These are phyloP conservation scores for Onchidella celtica DNA, from an alignment of 2,888 invertebrate genomes.

Conservation along the genomic window DNA sequence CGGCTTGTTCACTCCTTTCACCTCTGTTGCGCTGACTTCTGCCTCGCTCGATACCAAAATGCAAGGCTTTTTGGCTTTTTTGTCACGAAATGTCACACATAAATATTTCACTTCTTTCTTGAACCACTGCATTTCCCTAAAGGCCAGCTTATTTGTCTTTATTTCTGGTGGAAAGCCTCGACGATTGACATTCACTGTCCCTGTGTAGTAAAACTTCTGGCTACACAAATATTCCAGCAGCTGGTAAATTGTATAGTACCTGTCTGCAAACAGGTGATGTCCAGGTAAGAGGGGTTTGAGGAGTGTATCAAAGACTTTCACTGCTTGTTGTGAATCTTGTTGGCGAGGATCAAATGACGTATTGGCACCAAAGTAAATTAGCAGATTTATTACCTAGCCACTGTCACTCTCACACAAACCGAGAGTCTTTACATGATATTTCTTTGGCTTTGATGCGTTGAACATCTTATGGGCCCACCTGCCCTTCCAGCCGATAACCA, in stretches of 20 bases:
- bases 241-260: not conserved
- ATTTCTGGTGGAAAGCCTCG: not conserved
- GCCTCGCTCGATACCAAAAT: conserved; percentile 12
- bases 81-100: not conserved
- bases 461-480: not conserved
- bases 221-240: not conserved
- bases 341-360: not conserved
- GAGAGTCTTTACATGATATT: not conserved
- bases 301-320: not conserved
- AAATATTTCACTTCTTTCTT: not conserved
- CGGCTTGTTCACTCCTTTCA: not conserved
- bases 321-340: not conserved
- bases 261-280: conserved; percentile 7
- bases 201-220: not conserved
- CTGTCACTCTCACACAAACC: not conserved
- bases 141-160: not conserved
- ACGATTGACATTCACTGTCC: not conserved
- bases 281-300: not conserved
- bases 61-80: conserved; percentile 2
- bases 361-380: not conserved
- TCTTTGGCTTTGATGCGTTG: not conserved
- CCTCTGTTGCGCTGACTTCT: not conserved
- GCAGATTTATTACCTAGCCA: not conserved
- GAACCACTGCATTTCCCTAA: conserved; percentile 5
- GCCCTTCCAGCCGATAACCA: not conserved